Conservation (phyloP, 2,888 invertebrate genomes). For the Aphidoletes aphidimyza region DNA sequence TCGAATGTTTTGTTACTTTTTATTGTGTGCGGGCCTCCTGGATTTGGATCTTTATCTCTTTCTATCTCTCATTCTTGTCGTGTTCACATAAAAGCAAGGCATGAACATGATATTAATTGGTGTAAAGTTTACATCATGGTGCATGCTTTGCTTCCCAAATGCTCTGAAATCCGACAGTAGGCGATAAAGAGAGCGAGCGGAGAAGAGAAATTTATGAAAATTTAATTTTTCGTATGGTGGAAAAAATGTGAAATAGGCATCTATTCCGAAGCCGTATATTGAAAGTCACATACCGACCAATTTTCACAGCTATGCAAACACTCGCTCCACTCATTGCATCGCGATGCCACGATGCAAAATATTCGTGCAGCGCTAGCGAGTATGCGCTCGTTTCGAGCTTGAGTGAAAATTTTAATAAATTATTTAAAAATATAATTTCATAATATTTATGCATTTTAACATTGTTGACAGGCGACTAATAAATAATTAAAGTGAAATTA, state of each 20-base stretch:
- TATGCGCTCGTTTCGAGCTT: not conserved
- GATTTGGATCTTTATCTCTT: not conserved
- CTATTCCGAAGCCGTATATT: conserved; percentile 16
- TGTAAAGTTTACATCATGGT: conserved; percentile 39
- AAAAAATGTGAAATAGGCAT: conserved; percentile 14
- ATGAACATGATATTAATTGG: conserved; percentile 46
- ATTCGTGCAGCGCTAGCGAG: conserved; percentile 12
- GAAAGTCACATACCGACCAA: conserved; percentile 25
- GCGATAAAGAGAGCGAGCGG: not conserved
- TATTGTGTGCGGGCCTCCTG: conserved; percentile 26
- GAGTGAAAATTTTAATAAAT: conserved; percentile 47
- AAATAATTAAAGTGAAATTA: conserved; percentile 36
- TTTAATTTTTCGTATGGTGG: not conserved
- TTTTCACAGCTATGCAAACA: conserved; percentile 21
- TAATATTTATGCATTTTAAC: conserved; percentile 53
- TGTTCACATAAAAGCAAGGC: conserved; percentile 30
- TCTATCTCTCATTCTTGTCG: not conserved
- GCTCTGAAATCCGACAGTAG: not conserved
- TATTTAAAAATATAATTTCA: conserved; percentile 52
- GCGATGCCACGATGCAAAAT: not conserved
- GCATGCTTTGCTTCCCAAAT: conserved; percentile 42
- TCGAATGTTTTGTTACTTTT: conserved; percentile 32
- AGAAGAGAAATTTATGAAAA: conserved; percentile 1
- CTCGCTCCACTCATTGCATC: not conserved
- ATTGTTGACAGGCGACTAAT: conserved; percentile 52